Base-by-base conservation (phyloP, 2,797 vertebrate genomes). In the Benthosema pterotum region DNA sequence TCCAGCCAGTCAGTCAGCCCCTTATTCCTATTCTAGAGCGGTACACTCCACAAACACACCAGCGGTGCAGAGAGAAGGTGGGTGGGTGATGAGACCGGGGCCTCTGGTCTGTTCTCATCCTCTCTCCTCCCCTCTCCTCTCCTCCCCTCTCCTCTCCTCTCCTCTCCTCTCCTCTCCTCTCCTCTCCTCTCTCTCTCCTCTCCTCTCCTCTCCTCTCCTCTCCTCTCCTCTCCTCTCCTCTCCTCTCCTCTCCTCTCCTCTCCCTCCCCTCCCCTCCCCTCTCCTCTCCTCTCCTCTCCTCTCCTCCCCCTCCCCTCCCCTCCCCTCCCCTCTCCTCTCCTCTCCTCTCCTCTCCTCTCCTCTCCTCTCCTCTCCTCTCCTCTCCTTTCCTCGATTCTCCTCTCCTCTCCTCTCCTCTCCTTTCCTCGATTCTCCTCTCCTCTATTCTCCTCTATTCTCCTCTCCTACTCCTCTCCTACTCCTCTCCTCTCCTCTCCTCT, bases 81-180 rank as follows among this genome's bases (percentile, higher is more conserved):
- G 81, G 81, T 57, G 78, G 80, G 80, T 88, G 87, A 82, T 88
- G 87, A 87, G 85, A 84, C 82, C 61, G 87, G 89, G 86, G 86
- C 85, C n/a, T n/a, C n/a, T n/a, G n/a, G n/a, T n/a, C n/a, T n/a
- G n/a, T n/a, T n/a, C n/a, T n/a, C n/a, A n/a, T n/a, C n/a, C n/a
- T n/a, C n/a, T 88, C 85, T 84, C 84, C 85, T 87, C 79, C 82
- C 82, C 79, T 75, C 79, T 69, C 6, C 42, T 75, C 54, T 60
- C 57, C 61, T 22, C 47, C 14, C 12, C 68, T 5, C 28, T 59
- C 47, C 71, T 42, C 57, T 32, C 0, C 64, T 71, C 62, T 63
- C 52, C 22, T 22, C 14, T 18, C 11, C 42, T 46, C 9, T 13
- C 17, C 42, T 50, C 9, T 51, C 52, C 7, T 18, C 16, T n/a